These are phyloP conservation scores for Macrochelys suwanniensis DNA, from an alignment of 2,797 vertebrate species.

Conservation along the genomic window DNA sequence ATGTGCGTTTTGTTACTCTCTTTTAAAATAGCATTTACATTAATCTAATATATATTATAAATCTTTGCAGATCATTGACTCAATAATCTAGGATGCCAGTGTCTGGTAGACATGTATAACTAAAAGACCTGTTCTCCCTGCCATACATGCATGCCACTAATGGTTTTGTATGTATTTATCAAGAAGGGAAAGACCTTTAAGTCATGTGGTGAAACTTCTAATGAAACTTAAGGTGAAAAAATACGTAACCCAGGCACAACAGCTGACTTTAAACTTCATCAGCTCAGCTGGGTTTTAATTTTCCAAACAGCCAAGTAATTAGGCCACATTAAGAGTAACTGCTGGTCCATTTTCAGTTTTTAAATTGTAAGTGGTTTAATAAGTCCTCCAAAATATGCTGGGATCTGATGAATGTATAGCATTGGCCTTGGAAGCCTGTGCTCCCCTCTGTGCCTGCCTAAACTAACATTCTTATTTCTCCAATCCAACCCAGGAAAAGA, in stretches of 20 bases:
- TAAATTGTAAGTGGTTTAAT: neutral
- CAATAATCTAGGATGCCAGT: fast-evolving
- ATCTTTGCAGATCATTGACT: neutral
- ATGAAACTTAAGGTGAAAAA: constrained; percentile 2
- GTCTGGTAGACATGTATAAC: neutral
- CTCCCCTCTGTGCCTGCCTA: neutral
- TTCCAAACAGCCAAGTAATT: neutral
- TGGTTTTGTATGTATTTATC: constrained; percentile 1
- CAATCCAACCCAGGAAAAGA: fast-evolving
- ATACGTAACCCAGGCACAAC: neutral
- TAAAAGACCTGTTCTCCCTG: neutral
- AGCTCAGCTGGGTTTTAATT: neutral
- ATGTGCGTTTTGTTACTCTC: constrained; percentile 13
- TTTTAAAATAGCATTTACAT: constrained; percentile 11
- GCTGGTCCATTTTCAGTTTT: neutral
- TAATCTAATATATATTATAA: neutral
- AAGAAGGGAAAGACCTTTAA: neutral
- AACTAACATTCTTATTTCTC: neutral
- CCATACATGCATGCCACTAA: neutral
- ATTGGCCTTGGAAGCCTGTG: neutral
- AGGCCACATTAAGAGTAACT: neutral
- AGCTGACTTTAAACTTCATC: constrained; percentile 7
- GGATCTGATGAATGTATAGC: neutral
- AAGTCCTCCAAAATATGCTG: neutral
- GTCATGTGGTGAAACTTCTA: neutral